phyloP scores from a whole-genome alignment of 1,140 invertebrate genomes.

The Dysdera silvatica region DNA sequence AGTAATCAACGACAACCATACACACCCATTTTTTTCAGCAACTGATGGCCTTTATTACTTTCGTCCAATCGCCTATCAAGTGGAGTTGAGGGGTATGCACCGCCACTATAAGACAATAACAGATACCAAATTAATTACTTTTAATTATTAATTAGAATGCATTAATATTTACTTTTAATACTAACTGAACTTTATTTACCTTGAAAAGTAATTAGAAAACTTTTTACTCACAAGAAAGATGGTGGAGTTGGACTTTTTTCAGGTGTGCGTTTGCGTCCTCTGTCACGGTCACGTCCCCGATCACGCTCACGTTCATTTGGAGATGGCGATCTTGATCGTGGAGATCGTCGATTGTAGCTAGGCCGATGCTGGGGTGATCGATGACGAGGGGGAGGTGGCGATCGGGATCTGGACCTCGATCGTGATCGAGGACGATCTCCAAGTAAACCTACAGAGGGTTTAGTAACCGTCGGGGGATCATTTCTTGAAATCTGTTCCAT shows the following conservation, averaged over 20 bases:
- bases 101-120: conserved; percentile 37
- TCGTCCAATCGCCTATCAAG: conserved; percentile 59
- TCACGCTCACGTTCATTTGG: conserved; percentile 13
- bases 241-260: conserved; percentile 68
- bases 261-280: conserved; percentile 37
- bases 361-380: neutral
- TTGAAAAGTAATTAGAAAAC: neutral
- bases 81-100: conserved; percentile 42
- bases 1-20: too few relatives aligned
- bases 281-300: conserved; percentile 33
- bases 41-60: conserved; percentile 89
- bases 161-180: too few relatives aligned
- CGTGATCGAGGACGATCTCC: conserved; percentile 37
- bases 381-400: conserved; percentile 22
- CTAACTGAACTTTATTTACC: too few relatives aligned
- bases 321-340: conserved; percentile 8
- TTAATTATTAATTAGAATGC: too few relatives aligned
- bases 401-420: conserved; percentile 40
- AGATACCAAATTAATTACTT: conserved; percentile 4
- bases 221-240: conserved; percentile 61
- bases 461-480: too few relatives aligned
- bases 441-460: too few relatives aligned
- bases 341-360: conserved; percentile 3
- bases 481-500: too few relatives aligned
- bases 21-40: conserved; percentile 82